A percentile compares a stretch with the other conserved stretches of the same genome.
Evolutionary conservation across 1,140 invertebrate species (phyloP).

Genomic region (Pomacea maculata): DNA sequence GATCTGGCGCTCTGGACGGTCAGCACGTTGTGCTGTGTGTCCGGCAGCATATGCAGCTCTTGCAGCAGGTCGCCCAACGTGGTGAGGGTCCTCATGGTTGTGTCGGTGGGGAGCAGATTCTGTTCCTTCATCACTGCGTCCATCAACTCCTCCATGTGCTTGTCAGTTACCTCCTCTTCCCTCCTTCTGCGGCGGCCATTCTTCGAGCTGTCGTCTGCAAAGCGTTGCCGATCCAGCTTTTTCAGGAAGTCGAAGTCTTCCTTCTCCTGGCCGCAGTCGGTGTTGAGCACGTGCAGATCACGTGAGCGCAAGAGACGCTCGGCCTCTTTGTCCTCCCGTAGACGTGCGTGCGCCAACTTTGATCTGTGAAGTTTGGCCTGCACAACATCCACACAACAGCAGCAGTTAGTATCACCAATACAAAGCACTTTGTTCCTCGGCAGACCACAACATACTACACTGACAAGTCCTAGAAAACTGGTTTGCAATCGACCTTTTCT

Average conservation of each 20-base stretch:
- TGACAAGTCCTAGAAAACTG: no score
- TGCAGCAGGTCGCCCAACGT: slow-evolving; percentile 9
- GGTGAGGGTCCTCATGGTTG: slow-evolving; percentile 12
- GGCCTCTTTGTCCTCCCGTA: slow-evolving; percentile 39
- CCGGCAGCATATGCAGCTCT: neutral
- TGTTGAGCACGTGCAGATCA: slow-evolving; percentile 40
- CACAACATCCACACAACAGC: no score
- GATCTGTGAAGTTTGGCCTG: slow-evolving; percentile 37
- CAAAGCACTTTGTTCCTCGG: no score
- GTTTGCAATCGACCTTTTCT: no score
- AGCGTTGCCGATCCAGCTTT: slow-evolving; percentile 27
- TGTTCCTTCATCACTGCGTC: slow-evolving; percentile 15
- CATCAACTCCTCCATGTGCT: slow-evolving; percentile 28
- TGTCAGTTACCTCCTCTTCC: slow-evolving; percentile 13
- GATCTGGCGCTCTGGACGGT: neutral
- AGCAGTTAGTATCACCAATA: no score
- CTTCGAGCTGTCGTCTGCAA: neutral
- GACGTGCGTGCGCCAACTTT: slow-evolving; percentile 34
- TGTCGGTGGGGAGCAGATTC: slow-evolving; percentile 12
- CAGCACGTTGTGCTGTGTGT: neutral
- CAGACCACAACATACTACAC: no score
- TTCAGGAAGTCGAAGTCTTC: slow-evolving; percentile 41
- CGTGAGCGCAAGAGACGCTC: slow-evolving; percentile 35
- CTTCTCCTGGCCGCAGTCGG: slow-evolving; percentile 33
- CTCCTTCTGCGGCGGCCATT: neutral